Evolutionary conservation across 2,113 vertebrate species (phyloP), one percentile per base, ranked within the genome.

Genomic region (Carassius carassius): DNA sequence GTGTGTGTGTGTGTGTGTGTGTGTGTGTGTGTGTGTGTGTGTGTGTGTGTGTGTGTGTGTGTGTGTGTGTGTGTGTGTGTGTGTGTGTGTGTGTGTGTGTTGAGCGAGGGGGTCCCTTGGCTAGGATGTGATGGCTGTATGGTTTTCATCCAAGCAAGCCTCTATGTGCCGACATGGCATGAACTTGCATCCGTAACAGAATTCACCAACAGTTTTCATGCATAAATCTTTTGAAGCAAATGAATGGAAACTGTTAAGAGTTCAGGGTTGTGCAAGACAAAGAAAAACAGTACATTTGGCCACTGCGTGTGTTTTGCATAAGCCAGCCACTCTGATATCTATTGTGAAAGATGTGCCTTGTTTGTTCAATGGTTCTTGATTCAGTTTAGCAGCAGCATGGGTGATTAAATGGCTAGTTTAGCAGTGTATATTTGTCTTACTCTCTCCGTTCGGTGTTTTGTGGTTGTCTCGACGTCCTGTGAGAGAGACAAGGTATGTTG

Each of bases 401-500:
- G 29, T 82, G 21, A 21, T 58, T 77, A 44, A 65, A 67, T 12
- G 11, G 14, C 32, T 69, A 77, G 44, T 49, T 78, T 54, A 79
- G 47, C 49, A 41, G 65, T 51, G 62, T 51, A 49, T 81, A 16
- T 81, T 69, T 67, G 70, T 89, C 93, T 93, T 95, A 99, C 98
- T 97, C 95, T 99, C 97, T 85, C 96, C 97, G 94, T 97, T 98
- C 35, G 96, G 95, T 65, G 96, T 95, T 69, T 96, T 96, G 81
- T 96, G 95, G 90, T 98, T 97, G 67, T 99, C 97, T 89, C 96
- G 94, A 44, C 97, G 97, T 86, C 97, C 97, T 90, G 95, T 97
- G 91, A 98, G 97, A 76, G 96, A 96, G 91, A 99, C 96, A 78
- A 99, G 92, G 91, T 99, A 99, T 0, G 98, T 99, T 60, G 98